Base-by-base conservation (phyloP, 2,888 invertebrate genomes). In the Tridacna gigas region DNA sequence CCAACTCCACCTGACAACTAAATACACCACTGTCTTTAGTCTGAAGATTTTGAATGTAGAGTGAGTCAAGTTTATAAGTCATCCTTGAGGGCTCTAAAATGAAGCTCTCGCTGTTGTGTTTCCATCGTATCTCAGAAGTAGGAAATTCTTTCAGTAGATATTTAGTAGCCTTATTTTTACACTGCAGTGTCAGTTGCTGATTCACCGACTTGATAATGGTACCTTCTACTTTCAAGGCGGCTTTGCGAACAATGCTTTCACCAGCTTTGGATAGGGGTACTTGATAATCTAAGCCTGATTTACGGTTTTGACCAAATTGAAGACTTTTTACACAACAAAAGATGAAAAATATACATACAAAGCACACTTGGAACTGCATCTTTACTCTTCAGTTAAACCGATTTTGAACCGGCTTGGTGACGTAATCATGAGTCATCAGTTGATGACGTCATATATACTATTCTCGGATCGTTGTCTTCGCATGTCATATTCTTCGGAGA, bases 1-100 rank as follows among this genome's bases (percentile, higher is more conserved):
- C 56, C 45, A 79, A 26, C 45, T 71, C 79, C n/a, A 83, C 47
- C 45, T 74, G 65, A 65, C 86, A 86, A 20, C 76, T 79, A 71
- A 83, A 86, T 3, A 83, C 73, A 12, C 86, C 86, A 37, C 81
- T 79, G 69, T 86, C 86, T n/a, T 67, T 61, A 12, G 81, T 82
- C 20, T 74, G 26, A 22, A 86, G 61, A 61, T 74, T 83, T 51
- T 83, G 78, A 20, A 86, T 83, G 7, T 80, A 77, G n/a, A 86
- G 61, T 11, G 77, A 65, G 48, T 79, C 73, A 26, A 76, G 47
- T 2, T 45, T 80, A 18, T 79, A 74, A 22, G 60, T 51, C 82
- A 82, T 82, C 60, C 85, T 74, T 9, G 82, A 76, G 20, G 82
- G 80, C 45, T 82, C 76, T n/a, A 86, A 26, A 11, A 63, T 47